Base-by-base conservation (phyloP, 2,113 vertebrate species). In the Lontra canadensis region DNA sequence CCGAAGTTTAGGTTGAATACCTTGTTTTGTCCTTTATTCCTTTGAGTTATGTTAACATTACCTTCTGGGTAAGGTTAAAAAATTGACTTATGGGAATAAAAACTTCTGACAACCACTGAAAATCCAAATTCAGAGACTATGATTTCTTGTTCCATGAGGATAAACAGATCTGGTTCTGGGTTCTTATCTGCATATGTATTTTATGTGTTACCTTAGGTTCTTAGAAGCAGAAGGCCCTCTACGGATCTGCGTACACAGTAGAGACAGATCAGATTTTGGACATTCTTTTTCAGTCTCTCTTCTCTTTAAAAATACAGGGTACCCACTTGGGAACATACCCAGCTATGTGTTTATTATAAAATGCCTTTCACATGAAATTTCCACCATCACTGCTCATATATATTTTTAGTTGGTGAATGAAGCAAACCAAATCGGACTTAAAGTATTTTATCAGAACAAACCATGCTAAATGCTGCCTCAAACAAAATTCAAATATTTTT, bases 11-110 rank as follows among this genome's bases (percentile, higher is more conserved):
- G 96, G 20, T 11, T 59, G 6, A 98, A 88, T 67, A 39, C 23
- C 73, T 80, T 87, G 67, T 69, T 94, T 88, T 78, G 17, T 55
- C 31, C 44, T 80, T 82, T 49, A 83, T 44, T 90, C 15, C 55
- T 95, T 73, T 96, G 71, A 96, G 87, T 93, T 95, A 95, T 88
- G 74, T 71, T 94, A 88, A 88, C 17, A 31, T 79, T 87, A 80
- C 88, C 61, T 1, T 63, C 92, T 81, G 90, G 65, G 73, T 88
- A 83, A 97, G 89, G 95, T 90, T 91, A 98, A 97, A 97, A 98
- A 79, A 95, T 87, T 65, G 94, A 94, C 85, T 97, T 94, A 94
- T 11, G 47, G 82, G 96, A 97, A 92, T 90, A 83, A 93, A 93
- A 97, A 47, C 34, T 67, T 91, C 80, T 0, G 0, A 73, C 78